Percentiles rank a stretch among this genome's conserved stretches.
These are phyloP conservation scores for Crypturellus undulatus DNA, from an alignment of 2,113 vertebrate species.

Conservation along the genomic window DNA sequence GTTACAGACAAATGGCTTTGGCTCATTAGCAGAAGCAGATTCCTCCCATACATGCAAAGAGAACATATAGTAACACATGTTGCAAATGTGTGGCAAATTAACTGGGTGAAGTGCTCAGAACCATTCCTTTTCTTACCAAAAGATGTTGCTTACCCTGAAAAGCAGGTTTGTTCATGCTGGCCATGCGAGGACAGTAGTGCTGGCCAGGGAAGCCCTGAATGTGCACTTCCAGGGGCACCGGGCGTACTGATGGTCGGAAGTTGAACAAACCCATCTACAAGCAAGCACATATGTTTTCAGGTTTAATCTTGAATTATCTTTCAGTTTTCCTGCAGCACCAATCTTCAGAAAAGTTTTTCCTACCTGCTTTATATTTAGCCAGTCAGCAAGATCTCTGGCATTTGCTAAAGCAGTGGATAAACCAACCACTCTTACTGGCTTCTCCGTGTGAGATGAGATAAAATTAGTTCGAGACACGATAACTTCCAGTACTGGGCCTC, in stretches of 20 bases:
- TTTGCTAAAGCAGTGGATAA: conserved; percentile 97
- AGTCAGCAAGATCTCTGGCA: conserved; percentile 96
- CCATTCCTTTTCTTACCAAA: background rate
- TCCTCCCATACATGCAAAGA: conserved; percentile 4
- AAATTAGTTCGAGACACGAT: conserved; percentile 99
- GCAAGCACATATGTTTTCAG: conserved; percentile 14
- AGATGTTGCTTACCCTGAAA: conserved; percentile 87
- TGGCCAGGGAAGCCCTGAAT: conserved; percentile 98
- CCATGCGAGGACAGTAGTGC: conserved; percentile 98
- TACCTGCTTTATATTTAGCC: conserved; percentile 95
- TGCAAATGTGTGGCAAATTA: conserved; percentile 37
- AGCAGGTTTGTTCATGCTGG: conserved; percentile 98
- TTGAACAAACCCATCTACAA: conserved; percentile 96
- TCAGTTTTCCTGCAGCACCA: background rate
- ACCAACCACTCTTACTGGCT: conserved; percentile 91
- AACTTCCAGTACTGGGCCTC: conserved; percentile 96
- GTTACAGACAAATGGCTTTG: conserved; percentile 40
- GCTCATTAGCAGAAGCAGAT: conserved; percentile 46
- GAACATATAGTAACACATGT: conserved; percentile 16
- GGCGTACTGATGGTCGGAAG: conserved; percentile 97
- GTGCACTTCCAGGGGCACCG: conserved; percentile 96
- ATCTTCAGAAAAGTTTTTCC: background rate
- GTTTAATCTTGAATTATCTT: conserved; percentile 3
- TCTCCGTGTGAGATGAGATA: conserved; percentile 97
- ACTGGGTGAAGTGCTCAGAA: background rate